A percentile compares a stretch with the other conserved stretches of the same genome.
Evolutionary conservation across 2,797 vertebrate genomes (phyloP).

Genomic region (Sylvilagus floridanus): DNA sequence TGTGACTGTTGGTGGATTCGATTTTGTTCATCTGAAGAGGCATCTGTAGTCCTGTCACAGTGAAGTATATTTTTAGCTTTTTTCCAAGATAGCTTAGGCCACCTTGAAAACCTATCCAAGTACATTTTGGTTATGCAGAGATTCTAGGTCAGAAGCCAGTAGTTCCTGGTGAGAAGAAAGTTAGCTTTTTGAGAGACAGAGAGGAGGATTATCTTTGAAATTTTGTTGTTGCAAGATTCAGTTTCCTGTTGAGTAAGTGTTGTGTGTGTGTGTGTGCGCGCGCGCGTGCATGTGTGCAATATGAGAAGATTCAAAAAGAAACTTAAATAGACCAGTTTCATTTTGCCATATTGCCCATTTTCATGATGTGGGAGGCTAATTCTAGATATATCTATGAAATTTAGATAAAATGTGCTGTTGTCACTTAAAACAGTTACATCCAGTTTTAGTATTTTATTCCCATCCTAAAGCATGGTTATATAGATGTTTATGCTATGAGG

Average conservation of each 20-base stretch:
- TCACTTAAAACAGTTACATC: background rate
- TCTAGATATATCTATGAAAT: slow-evolving; percentile 60
- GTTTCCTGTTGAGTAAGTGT: slow-evolving; percentile 48
- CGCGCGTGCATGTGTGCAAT: background rate
- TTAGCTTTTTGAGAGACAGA: background rate
- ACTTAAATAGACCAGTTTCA: slow-evolving; percentile 56
- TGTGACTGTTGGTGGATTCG: slow-evolving; percentile 22
- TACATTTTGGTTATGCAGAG: slow-evolving; percentile 74
- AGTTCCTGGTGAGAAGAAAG: slow-evolving; percentile 67
- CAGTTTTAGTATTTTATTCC: slow-evolving; percentile 42
- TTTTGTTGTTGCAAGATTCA: slow-evolving; percentile 57
- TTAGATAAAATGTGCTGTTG: background rate
- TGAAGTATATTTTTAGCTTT: slow-evolving; percentile 72
- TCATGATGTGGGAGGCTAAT: background rate
- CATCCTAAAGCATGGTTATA: slow-evolving; percentile 4
- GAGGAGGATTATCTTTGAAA: slow-evolving; percentile 48
- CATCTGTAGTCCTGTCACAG: slow-evolving; percentile 30
- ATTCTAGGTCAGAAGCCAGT: slow-evolving; percentile 69
- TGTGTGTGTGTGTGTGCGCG: background rate
- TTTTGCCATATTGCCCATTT: slow-evolving; percentile 38
- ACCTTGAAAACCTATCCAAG: slow-evolving; percentile 72
- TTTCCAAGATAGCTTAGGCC: slow-evolving; percentile 62
- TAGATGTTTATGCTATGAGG: slow-evolving; percentile 1
- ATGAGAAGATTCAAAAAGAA: slow-evolving; percentile 48
- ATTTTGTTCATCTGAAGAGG: slow-evolving; percentile 61